Evolutionary conservation across 2,797 vertebrate genomes (phyloP).

Genomic region (Danio albolineatus): DNA sequence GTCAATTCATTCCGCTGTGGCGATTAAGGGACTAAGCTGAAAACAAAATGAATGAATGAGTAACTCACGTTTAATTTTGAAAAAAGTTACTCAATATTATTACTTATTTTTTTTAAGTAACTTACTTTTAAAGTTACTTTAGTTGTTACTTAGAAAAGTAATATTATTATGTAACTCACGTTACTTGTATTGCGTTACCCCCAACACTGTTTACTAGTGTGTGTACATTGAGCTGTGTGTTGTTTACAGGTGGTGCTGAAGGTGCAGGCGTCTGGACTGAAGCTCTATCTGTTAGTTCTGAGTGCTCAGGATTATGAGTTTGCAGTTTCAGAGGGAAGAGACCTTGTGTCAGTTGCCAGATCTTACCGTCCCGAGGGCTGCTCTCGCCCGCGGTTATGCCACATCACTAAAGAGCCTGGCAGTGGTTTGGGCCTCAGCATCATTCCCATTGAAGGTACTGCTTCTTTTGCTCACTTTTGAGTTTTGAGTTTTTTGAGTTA

Average conservation of each 20-base stretch:
- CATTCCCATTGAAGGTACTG: constrained; percentile 72
- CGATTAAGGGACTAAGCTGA: too few species aligned
- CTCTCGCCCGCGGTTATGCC: constrained; percentile 85
- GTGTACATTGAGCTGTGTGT: constrained; percentile 6
- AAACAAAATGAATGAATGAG: too few species aligned
- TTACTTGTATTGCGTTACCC: too few species aligned
- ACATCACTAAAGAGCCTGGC: constrained; percentile 76
- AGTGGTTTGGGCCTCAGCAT: constrained; percentile 84
- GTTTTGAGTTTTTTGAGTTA: not conserved
- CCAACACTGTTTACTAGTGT: too few species aligned
- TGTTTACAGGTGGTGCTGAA: constrained; percentile 83
- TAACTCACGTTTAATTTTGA: too few species aligned
- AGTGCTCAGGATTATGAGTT: constrained; percentile 73
- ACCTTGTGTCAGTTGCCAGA: constrained; percentile 66
- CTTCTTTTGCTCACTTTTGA: not conserved
- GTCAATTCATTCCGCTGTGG: too few species aligned
- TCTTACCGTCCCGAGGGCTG: constrained; percentile 65
- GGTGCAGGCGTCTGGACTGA: constrained; percentile 84
- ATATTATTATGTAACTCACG: too few species aligned
- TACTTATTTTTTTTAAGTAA: too few species aligned
- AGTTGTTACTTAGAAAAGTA: too few species aligned
- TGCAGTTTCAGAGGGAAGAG: constrained; percentile 68
- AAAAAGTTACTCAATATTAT: too few species aligned
- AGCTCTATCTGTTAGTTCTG: constrained; percentile 85
- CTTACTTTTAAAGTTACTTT: too few species aligned